Evolutionary conservation across 2,888 invertebrate genomes (phyloP), one percentile per base, ranked within the genome.

Genomic region (Papilio gigon): DNA sequence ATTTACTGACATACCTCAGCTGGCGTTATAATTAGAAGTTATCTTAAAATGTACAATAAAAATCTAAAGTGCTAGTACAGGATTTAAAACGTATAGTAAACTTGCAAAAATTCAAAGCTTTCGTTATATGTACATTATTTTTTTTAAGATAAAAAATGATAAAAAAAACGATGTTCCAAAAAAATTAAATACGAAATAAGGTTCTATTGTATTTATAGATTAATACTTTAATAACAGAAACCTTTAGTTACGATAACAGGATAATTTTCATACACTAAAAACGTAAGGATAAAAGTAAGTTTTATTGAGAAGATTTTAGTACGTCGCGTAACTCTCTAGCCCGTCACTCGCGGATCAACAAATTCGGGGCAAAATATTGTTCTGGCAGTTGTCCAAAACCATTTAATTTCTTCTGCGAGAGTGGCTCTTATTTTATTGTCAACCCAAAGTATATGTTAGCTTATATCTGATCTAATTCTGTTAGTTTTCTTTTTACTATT

Each of bases 301-400:
- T 61, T 60, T 61, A 53, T 67, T 22, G 50, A 30, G 12, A n/a
- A 56, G 20, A 61, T 61, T 67, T 61, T 61, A 61, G 53, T 68
- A 56, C n/a, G n/a, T 68, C 63, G 27, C 35, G 35, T 58, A 68
- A 58, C 62, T 67, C 50, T 44, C 20, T 42, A 44, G 62, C 63
- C 53, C 8, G 67, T 68, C 67, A 22, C 50, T 56, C 25, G 42
- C 35, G 62, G 67, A 68, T 63, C 62, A 68, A 63, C 67, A 63
- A 63, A 68, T 56, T 68, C 35, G 33, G 44, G 62, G 58, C 56
- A 63, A 68, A 68, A 68, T 68, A 68, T 68, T 68, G 62, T 44
- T 58, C 25, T 68, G 67, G 67, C 67, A 58, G 33, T 58, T 44
- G 62, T 68, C 67, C 67, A 68, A 63, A 33, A 17, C 8, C 20